Evolutionary conservation across 2,797 vertebrate genomes (phyloP).

Genomic region (Miopithecus talapoin): DNA sequence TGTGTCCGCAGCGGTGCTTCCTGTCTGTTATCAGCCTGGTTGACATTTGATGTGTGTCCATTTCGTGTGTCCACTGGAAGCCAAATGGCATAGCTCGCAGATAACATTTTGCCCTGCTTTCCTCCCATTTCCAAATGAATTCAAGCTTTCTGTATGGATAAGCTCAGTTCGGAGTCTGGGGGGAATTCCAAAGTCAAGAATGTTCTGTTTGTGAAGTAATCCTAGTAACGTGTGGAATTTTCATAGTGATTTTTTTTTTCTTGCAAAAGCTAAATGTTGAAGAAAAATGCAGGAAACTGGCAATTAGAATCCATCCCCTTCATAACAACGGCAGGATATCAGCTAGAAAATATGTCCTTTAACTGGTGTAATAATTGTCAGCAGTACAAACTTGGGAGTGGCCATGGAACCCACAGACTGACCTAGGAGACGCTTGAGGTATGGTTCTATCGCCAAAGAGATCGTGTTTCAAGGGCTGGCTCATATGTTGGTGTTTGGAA

Average conservation of each 20-base stretch:
- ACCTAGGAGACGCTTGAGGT: neutral
- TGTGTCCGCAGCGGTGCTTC: slow-evolving; percentile 92
- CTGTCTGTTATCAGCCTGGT: slow-evolving; percentile 87
- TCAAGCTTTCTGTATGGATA: slow-evolving; percentile 62
- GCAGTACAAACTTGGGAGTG: slow-evolving; percentile 29
- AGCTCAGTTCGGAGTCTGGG: slow-evolving; percentile 12
- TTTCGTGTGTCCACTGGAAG: slow-evolving; percentile 81
- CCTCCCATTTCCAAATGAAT: slow-evolving; percentile 64
- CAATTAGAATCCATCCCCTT: slow-evolving; percentile 66
- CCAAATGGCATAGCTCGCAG: slow-evolving; percentile 79
- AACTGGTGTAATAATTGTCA: slow-evolving; percentile 33
- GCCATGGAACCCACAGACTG: neutral
- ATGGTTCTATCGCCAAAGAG: neutral
- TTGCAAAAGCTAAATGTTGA: slow-evolving; percentile 60
- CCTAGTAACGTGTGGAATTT: slow-evolving; percentile 63
- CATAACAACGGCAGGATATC: slow-evolving; percentile 48
- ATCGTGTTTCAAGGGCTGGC: neutral
- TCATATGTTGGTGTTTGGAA: neutral
- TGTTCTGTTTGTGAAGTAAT: slow-evolving; percentile 66
- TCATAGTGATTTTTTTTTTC: slow-evolving; percentile 10
- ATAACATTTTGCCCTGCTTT: slow-evolving; percentile 81
- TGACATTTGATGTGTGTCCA: slow-evolving; percentile 88
- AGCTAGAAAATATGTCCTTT: slow-evolving; percentile 40
- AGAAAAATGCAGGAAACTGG: slow-evolving; percentile 75
- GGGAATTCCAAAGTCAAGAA: slow-evolving; percentile 65